Conservation (phyloP, 2,113 vertebrate genomes). For the Ia io region DNA sequence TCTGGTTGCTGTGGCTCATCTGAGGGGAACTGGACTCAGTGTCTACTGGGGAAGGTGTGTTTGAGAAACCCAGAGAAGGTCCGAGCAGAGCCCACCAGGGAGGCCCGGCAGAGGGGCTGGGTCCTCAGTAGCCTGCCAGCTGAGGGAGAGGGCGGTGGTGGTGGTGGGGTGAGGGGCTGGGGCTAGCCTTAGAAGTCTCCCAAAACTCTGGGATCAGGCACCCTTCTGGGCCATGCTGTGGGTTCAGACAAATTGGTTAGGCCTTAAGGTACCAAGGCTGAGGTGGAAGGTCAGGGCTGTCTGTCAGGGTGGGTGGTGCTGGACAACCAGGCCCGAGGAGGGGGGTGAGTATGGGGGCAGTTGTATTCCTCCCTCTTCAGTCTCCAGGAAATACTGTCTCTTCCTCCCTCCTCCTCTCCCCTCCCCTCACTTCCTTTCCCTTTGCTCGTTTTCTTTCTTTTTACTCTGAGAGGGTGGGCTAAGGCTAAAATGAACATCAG, state of each 20-base stretch:
- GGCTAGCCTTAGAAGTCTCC: background rate
- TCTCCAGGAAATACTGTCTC: background rate
- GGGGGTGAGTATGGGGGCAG: too few species aligned
- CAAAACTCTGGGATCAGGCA: background rate
- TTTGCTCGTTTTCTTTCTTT: background rate
- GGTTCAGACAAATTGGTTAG: too few species aligned
- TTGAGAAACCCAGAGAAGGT: background rate
- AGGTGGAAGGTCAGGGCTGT: too few species aligned
- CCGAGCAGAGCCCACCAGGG: background rate
- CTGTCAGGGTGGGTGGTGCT: background rate
- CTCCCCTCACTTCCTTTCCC: accelerated
- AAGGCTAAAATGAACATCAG: background rate
- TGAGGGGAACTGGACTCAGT: background rate
- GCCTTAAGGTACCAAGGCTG: too few species aligned
- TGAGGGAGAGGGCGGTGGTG: too few species aligned
- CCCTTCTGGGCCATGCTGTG: background rate
- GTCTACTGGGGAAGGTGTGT: background rate
- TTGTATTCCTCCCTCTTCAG: background rate
- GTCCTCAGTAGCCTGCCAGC: too few species aligned
- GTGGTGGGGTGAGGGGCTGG: background rate
- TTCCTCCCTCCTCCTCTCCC: background rate
- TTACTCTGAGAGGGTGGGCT: background rate
- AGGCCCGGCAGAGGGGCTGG: background rate
- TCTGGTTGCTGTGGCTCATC: background rate
- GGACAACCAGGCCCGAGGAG: too few species aligned